Evolutionary conservation across 2,113 vertebrate genomes (phyloP).

Genomic region (Chaetodon auriga): DNA sequence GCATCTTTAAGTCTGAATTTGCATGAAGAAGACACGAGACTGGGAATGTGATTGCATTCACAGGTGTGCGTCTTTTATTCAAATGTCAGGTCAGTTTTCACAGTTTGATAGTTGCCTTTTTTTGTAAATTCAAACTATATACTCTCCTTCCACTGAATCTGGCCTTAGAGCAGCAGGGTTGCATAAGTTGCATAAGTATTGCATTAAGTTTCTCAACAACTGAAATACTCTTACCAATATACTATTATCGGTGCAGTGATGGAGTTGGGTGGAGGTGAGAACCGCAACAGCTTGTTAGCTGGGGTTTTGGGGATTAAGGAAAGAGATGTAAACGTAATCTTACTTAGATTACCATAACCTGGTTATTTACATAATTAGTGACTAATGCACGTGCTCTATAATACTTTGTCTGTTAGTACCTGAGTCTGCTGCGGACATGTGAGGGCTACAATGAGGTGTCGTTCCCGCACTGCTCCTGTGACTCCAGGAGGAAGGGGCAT

Average conservation of each 20-base stretch:
- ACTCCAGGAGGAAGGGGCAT: conserved; percentile 95
- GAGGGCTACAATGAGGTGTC: conserved; percentile 97
- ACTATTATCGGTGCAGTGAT: neutral
- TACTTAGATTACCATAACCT: neutral
- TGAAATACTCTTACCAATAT: neutral
- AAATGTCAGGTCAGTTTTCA: neutral
- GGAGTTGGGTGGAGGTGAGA: neutral
- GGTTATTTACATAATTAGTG: neutral
- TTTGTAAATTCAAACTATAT: neutral
- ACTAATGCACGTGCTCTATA: neutral
- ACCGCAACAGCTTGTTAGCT: neutral
- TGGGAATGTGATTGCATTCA: neutral
- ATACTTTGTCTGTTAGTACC: conserved; percentile 83
- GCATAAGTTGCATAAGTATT: neutral
- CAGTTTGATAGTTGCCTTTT: neutral
- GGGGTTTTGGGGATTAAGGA: neutral
- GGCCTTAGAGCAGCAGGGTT: neutral
- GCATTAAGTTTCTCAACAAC: neutral
- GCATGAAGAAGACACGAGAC: neutral
- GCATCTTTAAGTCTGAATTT: neutral
- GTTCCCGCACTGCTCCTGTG: conserved; percentile 97
- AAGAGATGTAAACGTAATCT: neutral
- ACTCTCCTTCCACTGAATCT: neutral
- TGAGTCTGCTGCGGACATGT: conserved; percentile 93
- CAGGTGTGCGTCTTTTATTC: neutral